Evolutionary conservation across 1,140 invertebrate genomes (phyloP).

Genomic region (Lucilia cuprina): DNA sequence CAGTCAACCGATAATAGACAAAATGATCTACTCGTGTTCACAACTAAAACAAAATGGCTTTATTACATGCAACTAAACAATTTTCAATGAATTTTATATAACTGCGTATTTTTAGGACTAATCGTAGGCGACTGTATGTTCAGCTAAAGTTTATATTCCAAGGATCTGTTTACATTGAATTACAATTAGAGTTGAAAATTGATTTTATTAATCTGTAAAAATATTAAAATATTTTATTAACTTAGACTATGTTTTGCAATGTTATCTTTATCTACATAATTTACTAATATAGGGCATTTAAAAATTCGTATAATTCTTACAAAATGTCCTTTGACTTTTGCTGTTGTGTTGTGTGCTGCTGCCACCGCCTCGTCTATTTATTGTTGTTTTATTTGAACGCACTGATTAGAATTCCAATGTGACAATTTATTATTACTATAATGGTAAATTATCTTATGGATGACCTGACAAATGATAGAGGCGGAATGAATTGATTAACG

Average conservation of each 20-base stretch:
- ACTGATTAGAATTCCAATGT: slow-evolving; percentile 28
- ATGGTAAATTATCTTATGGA: slow-evolving; percentile 14
- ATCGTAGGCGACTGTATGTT: neutral
- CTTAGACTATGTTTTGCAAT: too few species aligned
- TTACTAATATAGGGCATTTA: too few species aligned
- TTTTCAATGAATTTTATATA: neutral
- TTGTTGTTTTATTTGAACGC: slow-evolving; percentile 6
- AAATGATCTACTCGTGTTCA: slow-evolving; percentile 27
- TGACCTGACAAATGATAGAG: slow-evolving; percentile 30
- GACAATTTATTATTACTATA: slow-evolving; percentile 27
- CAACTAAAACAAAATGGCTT: slow-evolving; percentile 20
- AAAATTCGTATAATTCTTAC: too few species aligned
- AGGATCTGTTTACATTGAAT: neutral
- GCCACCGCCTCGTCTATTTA: neutral
- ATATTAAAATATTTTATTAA: too few species aligned
- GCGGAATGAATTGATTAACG: slow-evolving; percentile 19
- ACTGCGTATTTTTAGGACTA: neutral
- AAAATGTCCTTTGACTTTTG: neutral
- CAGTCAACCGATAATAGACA: slow-evolving; percentile 31
- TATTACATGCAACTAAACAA: slow-evolving; percentile 14
- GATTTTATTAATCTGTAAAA: too few species aligned
- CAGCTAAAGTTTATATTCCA: neutral
- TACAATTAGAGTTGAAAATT: too few species aligned
- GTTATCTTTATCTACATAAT: too few species aligned
- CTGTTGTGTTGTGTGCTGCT: neutral